Conservation (phyloP, 2,113 vertebrate species). For the Zonotrichia leucophrys region DNA sequence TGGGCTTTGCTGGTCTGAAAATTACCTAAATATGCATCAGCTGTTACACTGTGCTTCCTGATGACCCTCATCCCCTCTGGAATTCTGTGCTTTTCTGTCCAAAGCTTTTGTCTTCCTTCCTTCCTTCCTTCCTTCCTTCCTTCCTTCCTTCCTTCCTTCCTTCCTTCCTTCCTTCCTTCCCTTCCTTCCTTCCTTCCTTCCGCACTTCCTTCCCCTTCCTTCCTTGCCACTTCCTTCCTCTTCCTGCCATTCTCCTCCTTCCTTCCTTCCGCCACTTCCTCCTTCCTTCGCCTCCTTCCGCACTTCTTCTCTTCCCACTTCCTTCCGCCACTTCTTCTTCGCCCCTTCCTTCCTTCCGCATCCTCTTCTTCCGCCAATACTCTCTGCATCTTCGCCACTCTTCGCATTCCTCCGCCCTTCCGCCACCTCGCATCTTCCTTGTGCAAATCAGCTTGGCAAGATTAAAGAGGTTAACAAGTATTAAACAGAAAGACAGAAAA, state of each 20-base stretch:
- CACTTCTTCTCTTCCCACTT: no score
- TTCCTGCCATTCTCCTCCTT: no score
- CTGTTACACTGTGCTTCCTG: neutral
- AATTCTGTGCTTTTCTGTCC: neutral
- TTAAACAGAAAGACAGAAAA: neutral
- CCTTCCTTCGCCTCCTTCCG: no score
- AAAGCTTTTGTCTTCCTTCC: neutral
- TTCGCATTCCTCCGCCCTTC: no score
- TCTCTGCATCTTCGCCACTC: no score
- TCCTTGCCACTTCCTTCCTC: accelerated
- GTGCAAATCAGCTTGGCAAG: no score
- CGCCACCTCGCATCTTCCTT: no score
- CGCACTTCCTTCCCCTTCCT: accelerated
- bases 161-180: accelerated
- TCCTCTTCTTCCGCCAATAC: no score
- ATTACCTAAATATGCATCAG: neutral
- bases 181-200: neutral
- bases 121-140: accelerated
- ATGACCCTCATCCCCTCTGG: neutral
- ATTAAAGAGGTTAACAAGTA: neutral
- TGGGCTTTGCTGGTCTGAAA: neutral
- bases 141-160: no score
- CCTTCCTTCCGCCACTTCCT: neutral
- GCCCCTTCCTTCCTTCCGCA: no score
- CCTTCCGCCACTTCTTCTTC: accelerated